Evolutionary conservation across 2,797 vertebrate species (phyloP).

Genomic region (Cercopithecus neglectus): DNA sequence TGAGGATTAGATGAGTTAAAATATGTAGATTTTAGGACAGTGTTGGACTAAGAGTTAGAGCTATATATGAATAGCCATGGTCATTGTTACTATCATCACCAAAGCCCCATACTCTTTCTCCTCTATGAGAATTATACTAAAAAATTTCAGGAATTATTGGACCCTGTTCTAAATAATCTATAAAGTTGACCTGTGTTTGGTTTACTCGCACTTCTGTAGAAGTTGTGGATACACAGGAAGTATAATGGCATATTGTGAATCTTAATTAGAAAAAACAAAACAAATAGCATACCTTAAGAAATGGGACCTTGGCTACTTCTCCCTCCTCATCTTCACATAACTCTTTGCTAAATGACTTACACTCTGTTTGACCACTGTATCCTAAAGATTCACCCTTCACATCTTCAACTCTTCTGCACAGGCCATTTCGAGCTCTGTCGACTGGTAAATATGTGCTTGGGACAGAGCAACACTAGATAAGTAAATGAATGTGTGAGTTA

Average conservation of each 20-base stretch:
- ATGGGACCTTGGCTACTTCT: too few relatives aligned
- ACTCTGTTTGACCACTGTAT: fast-evolving
- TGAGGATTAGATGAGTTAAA: neutral
- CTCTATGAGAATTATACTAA: neutral
- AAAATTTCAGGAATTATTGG: neutral
- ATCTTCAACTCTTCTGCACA: fast-evolving
- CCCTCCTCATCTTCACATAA: too few relatives aligned
- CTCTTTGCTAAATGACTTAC: neutral
- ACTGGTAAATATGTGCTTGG: fast-evolving
- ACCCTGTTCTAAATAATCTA: neutral
- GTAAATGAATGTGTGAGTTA: neutral
- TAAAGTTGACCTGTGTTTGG: neutral
- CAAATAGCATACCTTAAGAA: neutral
- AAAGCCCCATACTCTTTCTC: too few relatives aligned
- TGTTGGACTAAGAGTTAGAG: neutral
- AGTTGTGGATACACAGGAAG: neutral
- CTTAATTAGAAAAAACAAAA: neutral
- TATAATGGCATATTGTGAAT: neutral
- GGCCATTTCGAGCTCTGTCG: neutral
- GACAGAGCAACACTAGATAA: too few relatives aligned
- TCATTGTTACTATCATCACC: fast-evolving
- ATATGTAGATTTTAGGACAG: neutral
- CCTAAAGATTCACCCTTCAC: neutral
- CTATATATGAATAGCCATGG: fast-evolving
- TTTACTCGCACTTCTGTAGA: neutral